Conservation (phyloP, 2,113 vertebrate genomes). For the Campylorhamphus procurvoides region DNA sequence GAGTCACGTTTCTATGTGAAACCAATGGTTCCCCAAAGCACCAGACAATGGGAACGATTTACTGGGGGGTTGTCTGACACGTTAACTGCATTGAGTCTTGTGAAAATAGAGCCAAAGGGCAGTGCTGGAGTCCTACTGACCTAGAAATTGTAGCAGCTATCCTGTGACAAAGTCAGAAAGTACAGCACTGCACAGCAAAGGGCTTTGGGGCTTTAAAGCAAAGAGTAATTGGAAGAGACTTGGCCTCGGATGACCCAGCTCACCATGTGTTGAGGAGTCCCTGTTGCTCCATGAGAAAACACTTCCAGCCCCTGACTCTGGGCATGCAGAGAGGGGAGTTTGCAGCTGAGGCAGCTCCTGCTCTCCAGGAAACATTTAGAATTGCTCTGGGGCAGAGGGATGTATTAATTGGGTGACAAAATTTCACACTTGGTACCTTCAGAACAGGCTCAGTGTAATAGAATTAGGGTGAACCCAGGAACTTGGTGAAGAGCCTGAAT, state of each 20-base stretch:
- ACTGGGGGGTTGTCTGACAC: background rate
- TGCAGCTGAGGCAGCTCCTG: background rate
- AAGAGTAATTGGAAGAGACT: slow-evolving; percentile 50
- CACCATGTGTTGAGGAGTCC: background rate
- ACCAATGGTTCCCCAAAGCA: background rate
- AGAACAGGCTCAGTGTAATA: background rate
- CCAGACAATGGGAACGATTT: background rate
- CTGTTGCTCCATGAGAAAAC: background rate
- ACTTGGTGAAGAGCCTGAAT: background rate
- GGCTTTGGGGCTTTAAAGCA: slow-evolving; percentile 48
- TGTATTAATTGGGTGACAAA: background rate
- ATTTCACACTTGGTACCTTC: background rate
- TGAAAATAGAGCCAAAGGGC: background rate
- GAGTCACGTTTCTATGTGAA: background rate
- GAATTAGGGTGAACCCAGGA: background rate
- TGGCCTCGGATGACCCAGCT: background rate
- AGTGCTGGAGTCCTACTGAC: slow-evolving; percentile 26
- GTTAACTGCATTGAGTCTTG: background rate
- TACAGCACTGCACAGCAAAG: background rate
- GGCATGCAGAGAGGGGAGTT: background rate
- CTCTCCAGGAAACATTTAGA: background rate
- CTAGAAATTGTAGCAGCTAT: slow-evolving; percentile 4
- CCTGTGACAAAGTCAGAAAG: slow-evolving; percentile 41
- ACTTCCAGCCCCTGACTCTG: background rate
- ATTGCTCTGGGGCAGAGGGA: background rate